phyloP scores from a whole-genome alignment of 2,113 vertebrate species.

The Hoplias malabaricus region DNA sequence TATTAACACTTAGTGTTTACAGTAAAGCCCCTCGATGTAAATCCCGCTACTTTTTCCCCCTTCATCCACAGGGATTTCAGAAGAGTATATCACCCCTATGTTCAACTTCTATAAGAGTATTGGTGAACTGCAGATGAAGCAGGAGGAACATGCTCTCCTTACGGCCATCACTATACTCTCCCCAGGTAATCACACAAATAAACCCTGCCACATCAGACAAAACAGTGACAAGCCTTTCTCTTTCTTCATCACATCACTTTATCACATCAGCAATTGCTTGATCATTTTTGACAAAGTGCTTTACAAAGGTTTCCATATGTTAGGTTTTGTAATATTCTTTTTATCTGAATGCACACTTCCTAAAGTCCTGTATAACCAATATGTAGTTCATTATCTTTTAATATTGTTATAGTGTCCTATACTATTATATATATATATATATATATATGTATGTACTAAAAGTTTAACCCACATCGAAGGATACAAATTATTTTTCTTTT shows the following conservation, averaged over 20 bases:
- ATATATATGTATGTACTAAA: too few species aligned
- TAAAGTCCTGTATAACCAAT: neutral
- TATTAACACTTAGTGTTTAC: too few species aligned
- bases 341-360: neutral
- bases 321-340: neutral
- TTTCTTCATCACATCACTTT: neutral
- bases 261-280: neutral
- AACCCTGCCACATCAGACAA: neutral
- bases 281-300: too few species aligned
- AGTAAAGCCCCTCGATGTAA: neutral
- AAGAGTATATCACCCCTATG: constrained; percentile 94
- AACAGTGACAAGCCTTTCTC: neutral
- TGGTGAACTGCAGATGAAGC: constrained; percentile 87
- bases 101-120: constrained; percentile 98
- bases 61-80: constrained; percentile 83
- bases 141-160: constrained; percentile 92
- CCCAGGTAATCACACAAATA: constrained; percentile 77
- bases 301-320: too few species aligned
- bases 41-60: neutral
- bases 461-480: neutral
- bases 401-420: too few species aligned
- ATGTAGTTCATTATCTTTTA: too few species aligned
- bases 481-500: neutral
- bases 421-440: too few species aligned
- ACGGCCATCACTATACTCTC: constrained; percentile 92